Evolutionary conservation across 1,140 invertebrate genomes (phyloP), one percentile per base, ranked within the genome.

Genomic region (Achroia grisella): DNA sequence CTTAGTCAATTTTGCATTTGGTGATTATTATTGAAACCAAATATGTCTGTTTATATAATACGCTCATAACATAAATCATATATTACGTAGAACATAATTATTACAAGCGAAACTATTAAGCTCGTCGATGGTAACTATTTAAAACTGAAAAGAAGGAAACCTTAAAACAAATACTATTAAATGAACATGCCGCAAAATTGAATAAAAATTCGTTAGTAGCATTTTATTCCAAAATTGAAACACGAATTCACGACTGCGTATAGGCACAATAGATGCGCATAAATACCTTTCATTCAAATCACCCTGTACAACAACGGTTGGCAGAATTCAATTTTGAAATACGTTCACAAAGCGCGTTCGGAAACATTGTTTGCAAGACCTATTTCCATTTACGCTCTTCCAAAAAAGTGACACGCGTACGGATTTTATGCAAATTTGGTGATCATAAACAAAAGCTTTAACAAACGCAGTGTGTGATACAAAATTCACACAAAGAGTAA

Each of bases 301-400:
- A 51, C 44, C 39, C 17, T 23, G 17, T 23, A 23, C 17, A 23
- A 23, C 17, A 29, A 48, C 33, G 39, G 37, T 30, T 41, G 35
- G 37, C 45, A 44, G 14, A 49, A 56, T 56, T 53, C 49, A 56
- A 61, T 56, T 56, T 61, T 42, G 47, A 42, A 56, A 56, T 51
- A 47, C 47, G 36, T 12, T 41, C 44, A 49, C 35, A 52, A 48
- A 52, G 44, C 35, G 33, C 39, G n/a, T 42, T 29, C 37, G 35
- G 27, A 33, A 44, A 51, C 48, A 45, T 48, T 55, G 51, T 53
- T 55, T 53, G 41, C 47, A 29, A 56, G 32, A 44, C 52, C 47
- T 57, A 57, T 62, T 53, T 50, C 48, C 47, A 48, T 57, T 57
- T 52, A 45, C 44, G 44, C 49, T 39, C 27, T 14, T 34, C 27